These are phyloP conservation scores for Periophthalmus magnuspinnatus DNA, from an alignment of 2,797 vertebrate genomes.

Conservation along the genomic window DNA sequence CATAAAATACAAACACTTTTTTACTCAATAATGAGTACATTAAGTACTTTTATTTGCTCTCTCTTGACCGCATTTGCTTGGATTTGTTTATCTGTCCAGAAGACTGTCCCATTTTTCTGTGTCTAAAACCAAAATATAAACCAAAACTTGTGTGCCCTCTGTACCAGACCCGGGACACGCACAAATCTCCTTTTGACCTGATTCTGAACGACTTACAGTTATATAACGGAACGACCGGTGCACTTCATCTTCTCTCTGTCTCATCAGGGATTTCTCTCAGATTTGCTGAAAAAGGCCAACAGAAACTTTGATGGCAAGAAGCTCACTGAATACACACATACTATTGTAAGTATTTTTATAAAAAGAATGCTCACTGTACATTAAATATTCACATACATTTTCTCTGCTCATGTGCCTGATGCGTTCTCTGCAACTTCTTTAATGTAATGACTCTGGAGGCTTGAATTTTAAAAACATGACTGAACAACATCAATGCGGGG, in stretches of 20 bases:
- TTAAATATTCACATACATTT: neutral
- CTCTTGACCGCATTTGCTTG: neutral
- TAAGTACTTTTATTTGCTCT: neutral
- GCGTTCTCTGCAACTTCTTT: slow-evolving; percentile 2
- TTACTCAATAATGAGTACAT: neutral
- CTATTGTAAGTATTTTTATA: slow-evolving; percentile 83
- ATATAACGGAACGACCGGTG: neutral
- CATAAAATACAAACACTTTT: neutral
- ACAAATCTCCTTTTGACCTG: slow-evolving; percentile 8
- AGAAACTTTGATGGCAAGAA: slow-evolving; percentile 89
- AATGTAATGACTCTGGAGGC: slow-evolving; percentile 6
- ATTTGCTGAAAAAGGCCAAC: slow-evolving; percentile 94
- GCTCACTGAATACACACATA: slow-evolving; percentile 93
- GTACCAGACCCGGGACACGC: neutral
- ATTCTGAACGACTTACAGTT: slow-evolving; percentile 1
- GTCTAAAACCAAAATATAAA: neutral
- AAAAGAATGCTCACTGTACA: neutral
- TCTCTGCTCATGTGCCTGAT: neutral
- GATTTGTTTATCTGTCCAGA: neutral
- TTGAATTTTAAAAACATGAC: slow-evolving; percentile 21
- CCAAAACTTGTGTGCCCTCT: neutral
- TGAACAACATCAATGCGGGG: slow-evolving; percentile 6
- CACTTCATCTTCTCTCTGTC: neutral
- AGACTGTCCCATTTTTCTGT: neutral
- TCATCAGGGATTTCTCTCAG: slow-evolving; percentile 89